These are phyloP conservation scores for Ginglymostoma cirratum DNA, from an alignment of 2,113 vertebrate genomes.

Conservation along the genomic window DNA sequence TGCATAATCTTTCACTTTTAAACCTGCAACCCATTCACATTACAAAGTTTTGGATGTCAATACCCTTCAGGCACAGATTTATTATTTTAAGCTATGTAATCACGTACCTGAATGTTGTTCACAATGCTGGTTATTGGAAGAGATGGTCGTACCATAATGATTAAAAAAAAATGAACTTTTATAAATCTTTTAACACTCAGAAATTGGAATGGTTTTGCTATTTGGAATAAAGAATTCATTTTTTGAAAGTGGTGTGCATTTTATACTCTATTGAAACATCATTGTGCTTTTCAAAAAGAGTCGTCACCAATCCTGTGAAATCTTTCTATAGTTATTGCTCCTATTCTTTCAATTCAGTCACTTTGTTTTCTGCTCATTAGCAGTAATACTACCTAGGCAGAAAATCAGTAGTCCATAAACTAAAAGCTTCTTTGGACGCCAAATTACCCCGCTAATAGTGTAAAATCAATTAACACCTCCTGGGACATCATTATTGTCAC, in stretches of 20 bases:
- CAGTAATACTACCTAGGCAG: constrained; percentile 64
- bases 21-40: not conserved
- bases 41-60: not conserved
- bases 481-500: constrained; percentile 77
- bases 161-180: not conserved
- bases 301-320: constrained; percentile 11
- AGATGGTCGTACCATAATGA: too few species aligned
- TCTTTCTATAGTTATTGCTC: constrained; percentile 59
- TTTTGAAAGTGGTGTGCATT: not conserved
- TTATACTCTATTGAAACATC: not conserved
- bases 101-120: not conserved
- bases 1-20: not conserved
- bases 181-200: not conserved
- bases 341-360: constrained; percentile 61
- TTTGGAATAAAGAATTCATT: not conserved
- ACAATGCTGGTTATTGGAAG: not conserved
- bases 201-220: not conserved
- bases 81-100: not conserved
- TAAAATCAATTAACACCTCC: constrained; percentile 78
- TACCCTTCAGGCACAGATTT: not conserved
- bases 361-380: constrained; percentile 73
- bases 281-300: not conserved
- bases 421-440: constrained; percentile 57
- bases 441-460: constrained; percentile 68
- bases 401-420: constrained; percentile 60